Conservation (phyloP, 2,888 invertebrate genomes). For the Palloptera scutellata region DNA sequence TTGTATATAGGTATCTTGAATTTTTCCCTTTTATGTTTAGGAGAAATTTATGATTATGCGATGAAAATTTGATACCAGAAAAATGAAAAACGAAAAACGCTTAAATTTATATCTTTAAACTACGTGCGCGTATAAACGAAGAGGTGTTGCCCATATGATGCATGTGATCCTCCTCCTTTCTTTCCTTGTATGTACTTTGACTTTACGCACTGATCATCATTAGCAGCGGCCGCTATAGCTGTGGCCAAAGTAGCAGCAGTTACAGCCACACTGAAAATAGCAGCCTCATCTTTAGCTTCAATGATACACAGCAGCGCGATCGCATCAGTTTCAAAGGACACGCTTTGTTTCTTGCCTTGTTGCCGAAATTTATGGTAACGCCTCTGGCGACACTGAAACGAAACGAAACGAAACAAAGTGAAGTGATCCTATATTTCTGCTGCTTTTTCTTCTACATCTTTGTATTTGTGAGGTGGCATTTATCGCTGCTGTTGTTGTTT, state of each 20-base stretch:
- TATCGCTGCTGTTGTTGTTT: constrained; percentile 9
- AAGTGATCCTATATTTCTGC: constrained; percentile 4
- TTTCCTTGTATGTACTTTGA: not conserved
- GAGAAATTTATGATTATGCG: too few relatives aligned
- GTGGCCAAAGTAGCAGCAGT: not conserved
- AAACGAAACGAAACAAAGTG: not conserved
- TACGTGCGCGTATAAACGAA: too few relatives aligned
- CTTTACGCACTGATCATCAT: not conserved
- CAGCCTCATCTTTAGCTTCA: not conserved
- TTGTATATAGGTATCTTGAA: too few relatives aligned
- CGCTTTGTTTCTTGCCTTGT: constrained; percentile 22
- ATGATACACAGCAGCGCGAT: constrained; percentile 15
- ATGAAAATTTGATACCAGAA: not conserved
- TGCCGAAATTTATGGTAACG: constrained; percentile 30
- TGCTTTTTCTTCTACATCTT: constrained; percentile 2
- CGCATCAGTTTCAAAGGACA: constrained; percentile 37
- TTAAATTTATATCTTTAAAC: not conserved
- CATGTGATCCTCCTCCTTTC: constrained; percentile 23
- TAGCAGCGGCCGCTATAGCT: not conserved
- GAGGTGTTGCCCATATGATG: constrained; percentile 29
- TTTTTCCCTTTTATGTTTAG: too few relatives aligned
- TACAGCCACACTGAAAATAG: not conserved
- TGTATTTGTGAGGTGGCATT: not conserved
- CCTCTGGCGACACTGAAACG: constrained; percentile 23
- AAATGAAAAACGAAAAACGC: not conserved